These are phyloP conservation scores for Erythrolamprus reginae DNA, from an alignment of 2,113 vertebrate genomes.

Conservation along the genomic window DNA sequence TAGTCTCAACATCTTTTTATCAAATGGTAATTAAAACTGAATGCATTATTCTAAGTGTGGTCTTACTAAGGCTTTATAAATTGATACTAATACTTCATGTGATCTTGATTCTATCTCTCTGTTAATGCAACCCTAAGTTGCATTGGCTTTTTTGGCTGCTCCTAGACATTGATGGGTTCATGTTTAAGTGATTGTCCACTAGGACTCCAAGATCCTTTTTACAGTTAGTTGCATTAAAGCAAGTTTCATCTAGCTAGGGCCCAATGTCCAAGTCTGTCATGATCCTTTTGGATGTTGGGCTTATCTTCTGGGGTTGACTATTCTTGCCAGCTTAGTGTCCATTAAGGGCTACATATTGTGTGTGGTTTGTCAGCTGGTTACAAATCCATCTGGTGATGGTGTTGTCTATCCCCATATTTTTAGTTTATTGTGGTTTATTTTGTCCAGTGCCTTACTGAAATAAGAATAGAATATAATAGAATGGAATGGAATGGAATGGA, in stretches of 20 bases:
- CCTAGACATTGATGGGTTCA: not conserved
- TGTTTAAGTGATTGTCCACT: not conserved
- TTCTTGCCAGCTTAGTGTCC: not conserved
- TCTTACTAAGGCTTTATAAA: not conserved
- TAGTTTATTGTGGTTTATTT: not conserved
- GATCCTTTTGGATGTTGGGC: not conserved
- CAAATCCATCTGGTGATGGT: too few species aligned
- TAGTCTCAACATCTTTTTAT: not conserved
- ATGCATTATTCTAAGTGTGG: not conserved
- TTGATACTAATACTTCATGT: not conserved
- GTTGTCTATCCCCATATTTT: too few species aligned
- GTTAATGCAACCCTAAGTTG: not conserved
- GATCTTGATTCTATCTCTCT: not conserved
- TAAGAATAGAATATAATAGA: not conserved
- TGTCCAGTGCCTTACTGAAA: not conserved
- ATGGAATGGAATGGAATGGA: too few species aligned
- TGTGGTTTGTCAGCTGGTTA: too few species aligned
- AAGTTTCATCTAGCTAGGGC: not conserved
- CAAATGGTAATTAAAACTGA: not conserved
- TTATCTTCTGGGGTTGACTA: not conserved
- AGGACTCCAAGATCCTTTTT: not conserved
- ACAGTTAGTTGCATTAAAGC: not conserved
- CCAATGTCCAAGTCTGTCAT: not conserved
- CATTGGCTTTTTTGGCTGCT: not conserved
- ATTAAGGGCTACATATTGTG: too few species aligned